Evolutionary conservation across 2,888 invertebrate species (phyloP).

Genomic region (Nipponacmea schrenckii): DNA sequence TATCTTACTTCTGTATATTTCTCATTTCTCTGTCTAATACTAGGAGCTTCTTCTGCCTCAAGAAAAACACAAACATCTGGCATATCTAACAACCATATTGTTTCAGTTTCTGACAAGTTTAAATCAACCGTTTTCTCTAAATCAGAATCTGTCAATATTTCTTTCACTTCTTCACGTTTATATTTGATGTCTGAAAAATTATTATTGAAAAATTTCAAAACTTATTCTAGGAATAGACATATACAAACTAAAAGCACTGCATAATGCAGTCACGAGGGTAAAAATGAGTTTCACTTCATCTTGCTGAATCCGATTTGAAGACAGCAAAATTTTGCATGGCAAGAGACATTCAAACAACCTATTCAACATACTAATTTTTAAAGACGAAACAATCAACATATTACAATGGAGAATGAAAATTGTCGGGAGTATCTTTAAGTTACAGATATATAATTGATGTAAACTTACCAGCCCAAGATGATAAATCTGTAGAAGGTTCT

Average conservation of each 20-base stretch:
- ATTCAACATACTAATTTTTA: too few relatives aligned
- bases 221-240: too few relatives aligned
- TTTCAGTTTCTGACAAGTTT: constrained; percentile 63
- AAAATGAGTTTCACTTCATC: too few relatives aligned
- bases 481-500: constrained; percentile 40
- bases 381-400: too few relatives aligned
- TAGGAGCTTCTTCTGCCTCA: constrained; percentile 59
- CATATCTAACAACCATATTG: constrained; percentile 66
- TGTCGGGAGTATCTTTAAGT: too few relatives aligned
- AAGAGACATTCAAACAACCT: too few relatives aligned
- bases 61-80: constrained; percentile 57
- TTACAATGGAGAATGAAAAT: too few relatives aligned
- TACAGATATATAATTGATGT: too few relatives aligned
- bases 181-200: constrained; percentile 48
- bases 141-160: constrained; percentile 58
- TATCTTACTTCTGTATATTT: constrained; percentile 56
- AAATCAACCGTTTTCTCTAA: constrained; percentile 59
- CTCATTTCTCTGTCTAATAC: constrained; percentile 51
- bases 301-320: too few relatives aligned
- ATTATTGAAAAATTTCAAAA: not conserved
- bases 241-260: too few relatives aligned
- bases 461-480: constrained; percentile 55
- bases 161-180: constrained; percentile 59
- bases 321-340: too few relatives aligned
- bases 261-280: too few relatives aligned